Conservation (phyloP, 2,888 invertebrate genomes). For the Drosophila silvestris region DNA sequence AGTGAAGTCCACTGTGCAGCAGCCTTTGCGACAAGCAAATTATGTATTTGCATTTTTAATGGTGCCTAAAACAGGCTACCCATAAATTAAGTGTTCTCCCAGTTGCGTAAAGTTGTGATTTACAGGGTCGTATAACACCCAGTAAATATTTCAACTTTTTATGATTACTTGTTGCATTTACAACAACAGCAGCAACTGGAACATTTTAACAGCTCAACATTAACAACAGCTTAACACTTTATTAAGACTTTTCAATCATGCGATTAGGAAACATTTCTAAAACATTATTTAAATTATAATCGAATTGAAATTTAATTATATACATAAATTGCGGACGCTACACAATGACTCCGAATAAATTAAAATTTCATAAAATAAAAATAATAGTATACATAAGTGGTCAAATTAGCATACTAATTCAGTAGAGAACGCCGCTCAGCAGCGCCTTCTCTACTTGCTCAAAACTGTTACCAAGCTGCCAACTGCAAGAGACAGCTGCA, state of each 20-base stretch:
- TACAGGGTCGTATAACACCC: conserved; percentile 1
- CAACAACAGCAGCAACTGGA: not conserved
- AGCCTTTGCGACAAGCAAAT: conserved; percentile 17
- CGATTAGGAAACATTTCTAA: not conserved
- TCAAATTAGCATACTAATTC: conserved; percentile 38
- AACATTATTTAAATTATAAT: not conserved
- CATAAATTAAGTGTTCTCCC: conserved; percentile 45
- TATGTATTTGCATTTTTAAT: conserved; percentile 68
- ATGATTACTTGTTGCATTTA: conserved; percentile 1
- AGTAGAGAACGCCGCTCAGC: conserved; percentile 5
- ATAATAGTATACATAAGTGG: conserved; percentile 20
- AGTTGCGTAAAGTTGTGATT: conserved; percentile 16
- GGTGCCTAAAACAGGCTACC: conserved; percentile 39
- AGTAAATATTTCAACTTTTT: conserved; percentile 4
- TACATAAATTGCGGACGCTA: not conserved
- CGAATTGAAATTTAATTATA: not conserved
- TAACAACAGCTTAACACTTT: not conserved
- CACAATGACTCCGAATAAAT: not conserved
- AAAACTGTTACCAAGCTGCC: conserved; percentile 26
- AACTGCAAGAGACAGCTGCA: conserved; percentile 19
- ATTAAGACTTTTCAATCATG: not conserved
- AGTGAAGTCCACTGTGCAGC: conserved; percentile 33
- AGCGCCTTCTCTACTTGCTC: conserved; percentile 14
- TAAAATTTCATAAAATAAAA: not conserved
- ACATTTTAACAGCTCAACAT: not conserved